Percentiles rank a stretch among this genome's conserved stretches.
phyloP scores from a whole-genome alignment of 1,140 invertebrate genomes.

The Halyomorpha halys region DNA sequence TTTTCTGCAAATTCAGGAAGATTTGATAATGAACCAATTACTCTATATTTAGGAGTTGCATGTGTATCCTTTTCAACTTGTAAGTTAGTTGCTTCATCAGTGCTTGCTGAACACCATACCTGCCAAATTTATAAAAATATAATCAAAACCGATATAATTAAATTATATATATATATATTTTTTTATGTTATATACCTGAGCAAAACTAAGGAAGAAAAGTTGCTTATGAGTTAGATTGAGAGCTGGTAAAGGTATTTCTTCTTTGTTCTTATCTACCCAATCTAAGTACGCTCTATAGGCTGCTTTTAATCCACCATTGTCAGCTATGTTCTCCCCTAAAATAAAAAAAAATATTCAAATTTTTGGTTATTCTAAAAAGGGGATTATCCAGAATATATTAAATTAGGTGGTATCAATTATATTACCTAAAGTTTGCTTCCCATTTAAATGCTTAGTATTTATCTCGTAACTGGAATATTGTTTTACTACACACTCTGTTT shows the following conservation, averaged over 20 bases:
- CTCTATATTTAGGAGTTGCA: conserved; percentile 63
- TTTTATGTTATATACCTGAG: conserved; percentile 52
- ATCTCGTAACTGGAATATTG: conserved; percentile 69
- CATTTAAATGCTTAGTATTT: conserved; percentile 47
- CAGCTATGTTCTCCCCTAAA: conserved; percentile 82
- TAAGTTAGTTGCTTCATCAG: conserved; percentile 63
- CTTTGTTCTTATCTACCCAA: conserved; percentile 38
- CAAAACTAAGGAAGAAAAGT: conserved; percentile 85
- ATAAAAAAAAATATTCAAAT: conserved; percentile 13
- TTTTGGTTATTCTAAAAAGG: neutral
- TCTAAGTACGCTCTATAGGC: conserved; percentile 78
- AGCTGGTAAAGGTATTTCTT: conserved; percentile 60
- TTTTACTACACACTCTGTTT: conserved; percentile 81
- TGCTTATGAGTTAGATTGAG: conserved; percentile 75
- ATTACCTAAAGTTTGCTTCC: conserved; percentile 47
- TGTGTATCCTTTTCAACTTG: conserved; percentile 81
- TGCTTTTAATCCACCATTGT: conserved; percentile 86
- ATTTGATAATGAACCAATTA: conserved; percentile 84
- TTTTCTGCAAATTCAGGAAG: conserved; percentile 74
- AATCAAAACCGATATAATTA: too few species aligned
- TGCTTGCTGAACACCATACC: conserved; percentile 79
- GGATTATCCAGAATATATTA: neutral
- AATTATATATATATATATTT: too few species aligned
- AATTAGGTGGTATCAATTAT: neutral
- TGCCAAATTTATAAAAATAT: conserved; percentile 34